Base-by-base conservation (phyloP, 2,113 vertebrate species). In the Nymphicus hollandicus region DNA sequence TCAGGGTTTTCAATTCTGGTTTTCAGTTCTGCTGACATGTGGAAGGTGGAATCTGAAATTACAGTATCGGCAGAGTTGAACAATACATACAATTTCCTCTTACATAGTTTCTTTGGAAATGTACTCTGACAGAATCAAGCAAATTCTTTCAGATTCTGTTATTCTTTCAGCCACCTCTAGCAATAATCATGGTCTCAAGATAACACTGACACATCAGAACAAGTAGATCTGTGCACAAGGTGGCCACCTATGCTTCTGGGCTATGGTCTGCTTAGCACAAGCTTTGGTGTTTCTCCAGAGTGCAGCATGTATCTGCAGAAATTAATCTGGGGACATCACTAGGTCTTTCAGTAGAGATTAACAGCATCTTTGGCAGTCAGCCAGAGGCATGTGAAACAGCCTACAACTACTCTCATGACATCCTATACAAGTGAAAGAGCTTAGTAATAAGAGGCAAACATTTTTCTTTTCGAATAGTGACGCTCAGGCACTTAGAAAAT, bases 331-430 rank as follows among this genome's bases (percentile, higher is more conserved):
- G 52, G 70, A 63, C 47, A 92, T 52, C 9, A 16, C 28, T 52
- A 88, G 53, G 53, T 83, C 92, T 83, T 95, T 86, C 82, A 81
- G 76, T 27, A 13, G n/a, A 83, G 91, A 94, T 94, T 84, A 93
- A 70, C 50, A 47, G 37, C 41, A 80, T 68, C 83, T 83, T 41
- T 88, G 91, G 95, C 94, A 93, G 69, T 28, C 55, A 88, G 88
- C 91, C 94, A 95, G 72, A 86, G 76, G 72, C 60, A 90, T 60
- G 72, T 78, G 76, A 91, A 92, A 93, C 68, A 81, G 91, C n/a
- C 80, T 78, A 35, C 82, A 90, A n/a, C 5, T 1, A 55, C 46
- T 88, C 83, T 78, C 76, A 58, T 83, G 88, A 96, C 86, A 95
- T 55, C 55, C 72, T 83, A 14, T 86, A 86, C 47, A 90, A 90